Base-by-base conservation (phyloP, 2,888 invertebrate genomes). In the Caenorhabditis wallacei region DNA sequence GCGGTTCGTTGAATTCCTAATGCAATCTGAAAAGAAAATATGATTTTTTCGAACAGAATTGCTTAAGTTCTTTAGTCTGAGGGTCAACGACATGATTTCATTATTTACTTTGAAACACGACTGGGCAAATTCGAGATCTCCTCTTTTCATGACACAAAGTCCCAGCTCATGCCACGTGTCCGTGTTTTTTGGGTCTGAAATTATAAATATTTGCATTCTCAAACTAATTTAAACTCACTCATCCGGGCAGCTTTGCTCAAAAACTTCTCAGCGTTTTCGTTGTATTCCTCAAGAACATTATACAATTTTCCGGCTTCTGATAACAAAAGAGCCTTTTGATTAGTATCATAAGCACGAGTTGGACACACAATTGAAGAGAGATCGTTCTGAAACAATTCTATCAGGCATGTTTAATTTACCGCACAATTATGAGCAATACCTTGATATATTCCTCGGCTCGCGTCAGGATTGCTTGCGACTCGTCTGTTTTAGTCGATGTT, bases 131-230 rank as follows among this genome's bases (percentile, higher is more conserved):
- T 76, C 72, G 1, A 57, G 30, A 43, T 81, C 81, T 7, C 18
- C 13, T 18, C 69, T 54, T 37, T 81, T 81, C 66, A 76, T 37
- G 7, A 71, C 81, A 43, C 75, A 75, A 16, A 35, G 7, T n/a
- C 75, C 81, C 40, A 81, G 20, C 30, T 81, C 81, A n/a, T 74
- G 66, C 81, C 81, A 81, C 11, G 70, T 70, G 2, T 75, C 81
- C 10, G 59, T 46, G 18, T 43, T 54, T 59, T 64, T 71, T 2
- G 81, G 81, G 22, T 79, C 78, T 79, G n/a, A 48, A 59, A 59
- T n/a, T 59, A 1, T 11, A 0, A 11, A 10, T 0, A 43, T 37
- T 48, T 16, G n/a, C 11, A 46, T 0, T 35, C 11, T 43, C 3
- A 18, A 37, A 3, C 57, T 20, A 26, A 7, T 7, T 48, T 18